Evolutionary conservation across 2,113 vertebrate species (phyloP), one percentile per base, ranked within the genome.

Genomic region (Phycodurus eques): DNA sequence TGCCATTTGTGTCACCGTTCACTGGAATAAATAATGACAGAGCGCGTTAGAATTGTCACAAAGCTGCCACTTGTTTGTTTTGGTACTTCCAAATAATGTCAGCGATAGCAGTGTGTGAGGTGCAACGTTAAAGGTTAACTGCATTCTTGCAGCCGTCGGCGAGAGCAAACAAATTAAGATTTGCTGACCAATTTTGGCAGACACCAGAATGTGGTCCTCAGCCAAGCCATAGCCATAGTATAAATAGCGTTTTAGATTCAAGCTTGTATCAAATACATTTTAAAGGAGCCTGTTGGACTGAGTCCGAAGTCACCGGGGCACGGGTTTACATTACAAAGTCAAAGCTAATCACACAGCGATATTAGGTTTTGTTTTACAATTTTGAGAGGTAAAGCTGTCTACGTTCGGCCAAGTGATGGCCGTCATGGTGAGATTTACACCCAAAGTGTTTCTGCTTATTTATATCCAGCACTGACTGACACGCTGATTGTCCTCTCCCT

Each of bases 181-280:
- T 61, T 35, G 31, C 59, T 9, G 31, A 2, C 59, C 44, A 31
- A 31, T 31, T 66, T 31, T 47, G 44, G 43, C 64, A 27, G 13
- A 47, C 22, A 17, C 3, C 22, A 31, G 8, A 14, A 66, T 14
- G 13, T 31, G 22, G 7, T 31, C 13, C 22, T 27, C 10, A 31
- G 44, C 64, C 64, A 66, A 66, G 44, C 64, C 64, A 15, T 47
- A 66, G 44, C 64, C 64, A 15, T 47, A 66, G 64, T 31, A 17
- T 47, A 66, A 66, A 66, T 47, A 47, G 8, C 47, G 5, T 66
- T 66, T 66, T 66, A 66, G 44, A 46, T 27, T 2, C 5, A 4
- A 27, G 44, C 5, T 2, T 4, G 12, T 46, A 42, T 27, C 27
- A 65, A 65, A 65, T 12, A n/a, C 22, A 9, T 42, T 63, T 63